Evolutionary conservation across 2,888 invertebrate species (phyloP), one percentile per base, ranked within the genome.

Genomic region (Oligia latruncula): DNA sequence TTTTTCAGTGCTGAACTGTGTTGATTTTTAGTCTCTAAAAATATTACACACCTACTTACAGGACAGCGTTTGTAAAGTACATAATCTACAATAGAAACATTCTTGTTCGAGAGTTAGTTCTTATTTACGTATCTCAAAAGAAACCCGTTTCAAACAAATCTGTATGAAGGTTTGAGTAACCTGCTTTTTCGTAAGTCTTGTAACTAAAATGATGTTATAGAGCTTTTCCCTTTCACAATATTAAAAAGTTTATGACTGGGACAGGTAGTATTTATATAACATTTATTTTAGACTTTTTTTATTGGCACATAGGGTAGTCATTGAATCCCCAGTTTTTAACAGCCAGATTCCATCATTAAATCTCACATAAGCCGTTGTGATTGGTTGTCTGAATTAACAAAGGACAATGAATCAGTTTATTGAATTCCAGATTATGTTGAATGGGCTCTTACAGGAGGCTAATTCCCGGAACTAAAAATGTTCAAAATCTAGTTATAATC

Each of bases 341-440:
- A 35, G 17, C 23, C 9, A 64, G 35, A 55, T 68, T 6, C 6
- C 5, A 40, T 60, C 1, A 67, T 29, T 46, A 49, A 65, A 79
- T 20, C 55, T 52, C 17, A 55, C 55, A 17, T 49, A 40, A 65
- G 49, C 40, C 29, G 23, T 52, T 62, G 78, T 52, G 52, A 70
- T 70, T 65, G 40, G 29, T 65, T 58, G 55, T 55, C n/a, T 2
- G 23, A 75, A 29, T 75, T n/a, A 81, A 74, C 40, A 68, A 55
- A 66, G 3, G 43, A 15, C 43, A 74, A 73, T 20, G 9, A 55
- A 55, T 23, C 49, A 80, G 29, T 65, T 80, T 58, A 73, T 80
- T 62, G 23, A 55, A 55, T 68, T 13, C 5, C 20, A 43, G 1
- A n/a, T 35, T 9, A 52, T 2, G 5, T 66, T 43, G 20, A 67